Percentiles rank a stretch among this genome's conserved stretches.
phyloP scores from a whole-genome alignment of 2,113 vertebrate genomes.

The Camelus dromedarius region DNA sequence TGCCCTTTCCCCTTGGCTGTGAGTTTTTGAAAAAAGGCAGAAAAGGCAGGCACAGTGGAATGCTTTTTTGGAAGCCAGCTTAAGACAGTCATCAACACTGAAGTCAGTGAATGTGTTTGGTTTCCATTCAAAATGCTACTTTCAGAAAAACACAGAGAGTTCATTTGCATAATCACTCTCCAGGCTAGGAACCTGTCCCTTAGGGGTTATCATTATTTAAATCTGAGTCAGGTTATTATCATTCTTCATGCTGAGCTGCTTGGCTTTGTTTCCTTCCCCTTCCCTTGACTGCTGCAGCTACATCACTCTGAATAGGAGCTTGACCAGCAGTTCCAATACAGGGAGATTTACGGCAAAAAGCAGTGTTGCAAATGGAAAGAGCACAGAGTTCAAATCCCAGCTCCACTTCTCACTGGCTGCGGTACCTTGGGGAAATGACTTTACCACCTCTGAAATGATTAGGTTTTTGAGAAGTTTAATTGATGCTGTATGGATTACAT shows the following conservation, averaged over 20 bases:
- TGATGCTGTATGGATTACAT: background rate
- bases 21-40: conserved; percentile 53
- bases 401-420: no score
- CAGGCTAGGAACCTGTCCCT: conserved; percentile 65
- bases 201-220: conserved; percentile 78
- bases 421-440: background rate
- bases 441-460: background rate
- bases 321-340: background rate
- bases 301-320: background rate
- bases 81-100: conserved; percentile 71
- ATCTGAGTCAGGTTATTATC: conserved; percentile 73
- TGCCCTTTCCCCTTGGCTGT: conserved; percentile 67
- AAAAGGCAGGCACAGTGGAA: conserved; percentile 18
- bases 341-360: background rate
- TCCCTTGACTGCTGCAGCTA: background rate
- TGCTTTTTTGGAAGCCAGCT: conserved; percentile 1
- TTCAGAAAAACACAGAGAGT: conserved; percentile 64
- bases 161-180: conserved; percentile 76
- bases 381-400: background rate
- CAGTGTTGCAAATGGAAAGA: background rate
- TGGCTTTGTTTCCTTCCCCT: conserved; percentile 4
- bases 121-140: conserved; percentile 69
- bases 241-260: background rate
- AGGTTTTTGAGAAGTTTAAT: background rate
- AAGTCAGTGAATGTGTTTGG: conserved; percentile 56